Base-by-base conservation (phyloP, 2,888 invertebrate species). In the Mechanitis mazaeus region DNA sequence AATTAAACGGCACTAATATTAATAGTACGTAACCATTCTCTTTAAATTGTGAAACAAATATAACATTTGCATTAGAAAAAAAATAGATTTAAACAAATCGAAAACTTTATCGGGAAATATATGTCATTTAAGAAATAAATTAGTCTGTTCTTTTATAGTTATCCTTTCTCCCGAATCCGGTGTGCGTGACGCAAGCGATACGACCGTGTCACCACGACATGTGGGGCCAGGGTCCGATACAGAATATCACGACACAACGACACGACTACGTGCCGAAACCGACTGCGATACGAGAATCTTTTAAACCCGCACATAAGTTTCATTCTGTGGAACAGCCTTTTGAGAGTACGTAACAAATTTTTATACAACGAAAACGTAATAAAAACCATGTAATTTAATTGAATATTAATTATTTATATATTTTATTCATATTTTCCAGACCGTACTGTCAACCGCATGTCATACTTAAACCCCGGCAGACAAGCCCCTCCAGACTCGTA, bases 181-280 rank as follows among this genome's bases (percentile, higher is more conserved):
- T 89, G n/a, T 84, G 90, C 20, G 80, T 85, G 67, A 93, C 93
- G 42, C 91, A 92, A 9, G 80, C 93, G 1, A 92, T 94, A 68
- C 86, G 92, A 0, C 94, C 94, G 1, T 92, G 92, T 64, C 89
- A 92, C 79, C 93, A 93, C 78, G 93, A 92, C 76, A 88, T 93
- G 75, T 87, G 92, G 75, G 93, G 93, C 0, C 91, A 92, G 60
- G 92, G 92, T 0, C 94, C 94, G 9, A 93, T 95, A 91, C 94
- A 94, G 81, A 93, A 92, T 65, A 83, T 93, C 66, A 95, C 95
- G 1, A 95, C 95, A 0, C 93, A 94, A 69, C 93, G 94, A 47
- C 94, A 94, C 76, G 95, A 95, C 83, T 95, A 91, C 75, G 93
- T 94, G 50, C 92, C 93, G 0, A 94, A 94, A 74, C 93, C 93